Evolutionary conservation across 2,888 invertebrate species (phyloP).

Genomic region (Drosophila cracens): DNA sequence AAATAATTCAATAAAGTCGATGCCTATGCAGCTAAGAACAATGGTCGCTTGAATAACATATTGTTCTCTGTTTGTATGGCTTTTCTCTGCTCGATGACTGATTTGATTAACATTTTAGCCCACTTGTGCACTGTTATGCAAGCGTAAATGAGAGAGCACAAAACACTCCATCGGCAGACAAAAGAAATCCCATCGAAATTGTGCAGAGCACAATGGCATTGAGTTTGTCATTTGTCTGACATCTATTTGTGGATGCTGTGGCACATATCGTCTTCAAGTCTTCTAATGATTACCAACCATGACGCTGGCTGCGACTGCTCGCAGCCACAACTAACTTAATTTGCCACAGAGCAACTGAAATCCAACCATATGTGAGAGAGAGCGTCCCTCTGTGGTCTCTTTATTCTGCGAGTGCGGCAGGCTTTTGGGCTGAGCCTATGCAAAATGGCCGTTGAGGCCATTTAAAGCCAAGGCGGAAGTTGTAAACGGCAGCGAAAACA

Average conservation of each 20-base stretch:
- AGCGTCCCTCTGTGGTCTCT: conserved; percentile 11
- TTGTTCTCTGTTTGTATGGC: conserved; percentile 20
- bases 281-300: conserved; percentile 47
- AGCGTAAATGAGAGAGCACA: conserved; percentile 17
- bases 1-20: background rate
- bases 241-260: conserved; percentile 16
- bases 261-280: conserved; percentile 23
- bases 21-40: conserved; percentile 21
- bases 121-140: conserved; percentile 26
- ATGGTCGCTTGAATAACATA: conserved; percentile 14
- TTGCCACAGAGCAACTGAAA: conserved; percentile 25
- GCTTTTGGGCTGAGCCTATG: conserved; percentile 25
- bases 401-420: conserved; percentile 1
- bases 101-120: conserved; percentile 67
- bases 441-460: conserved; percentile 31
- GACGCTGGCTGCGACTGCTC: conserved; percentile 4
- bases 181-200: conserved; percentile 41
- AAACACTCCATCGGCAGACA: conserved; percentile 33
- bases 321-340: conserved; percentile 20
- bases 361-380: conserved; percentile 23
- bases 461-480: conserved; percentile 61
- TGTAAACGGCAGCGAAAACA: conserved; percentile 68
- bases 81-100: conserved; percentile 14
- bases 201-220: conserved; percentile 45
- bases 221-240: conserved; percentile 19